Evolutionary conservation across 2,888 invertebrate species (phyloP).

Genomic region (Drosophila conformis): DNA sequence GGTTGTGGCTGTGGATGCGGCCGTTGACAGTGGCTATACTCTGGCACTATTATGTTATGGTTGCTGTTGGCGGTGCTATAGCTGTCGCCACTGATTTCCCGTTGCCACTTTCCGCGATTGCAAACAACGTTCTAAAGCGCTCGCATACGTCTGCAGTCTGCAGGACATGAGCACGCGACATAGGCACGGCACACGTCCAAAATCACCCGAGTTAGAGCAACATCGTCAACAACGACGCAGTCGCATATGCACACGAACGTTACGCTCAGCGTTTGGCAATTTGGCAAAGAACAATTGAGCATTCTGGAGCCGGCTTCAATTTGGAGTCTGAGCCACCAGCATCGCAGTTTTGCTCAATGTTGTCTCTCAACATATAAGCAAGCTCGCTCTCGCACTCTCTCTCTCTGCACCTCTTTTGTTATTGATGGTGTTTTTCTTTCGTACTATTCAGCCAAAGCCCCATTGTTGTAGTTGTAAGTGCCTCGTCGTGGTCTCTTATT

Average conservation of each 20-base stretch:
- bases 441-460: constrained; percentile 35
- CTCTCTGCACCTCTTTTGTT: background rate
- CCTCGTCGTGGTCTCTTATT: constrained; percentile 34
- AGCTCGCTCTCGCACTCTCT: constrained; percentile 4
- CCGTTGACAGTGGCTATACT: constrained; percentile 50
- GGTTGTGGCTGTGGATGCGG: constrained; percentile 45
- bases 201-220: constrained; percentile 31
- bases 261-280: constrained; percentile 38
- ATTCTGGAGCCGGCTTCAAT: constrained; percentile 34
- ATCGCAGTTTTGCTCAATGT: background rate
- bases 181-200: constrained; percentile 40
- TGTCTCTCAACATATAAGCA: background rate
- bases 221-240: constrained; percentile 38
- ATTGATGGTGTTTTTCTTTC: background rate
- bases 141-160: constrained; percentile 76
- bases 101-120: constrained; percentile 75
- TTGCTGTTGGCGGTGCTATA: constrained; percentile 39
- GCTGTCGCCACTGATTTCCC: constrained; percentile 58
- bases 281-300: constrained; percentile 46
- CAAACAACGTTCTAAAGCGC: constrained; percentile 77
- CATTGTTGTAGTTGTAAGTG: constrained; percentile 3
- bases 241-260: constrained; percentile 31
- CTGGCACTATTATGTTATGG: constrained; percentile 50
- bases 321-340: constrained; percentile 26
- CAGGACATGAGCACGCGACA: constrained; percentile 59